A percentile compares a stretch with the other conserved stretches of the same genome.
Evolutionary conservation across 1,140 invertebrate genomes (phyloP).

Genomic region (Solen grandis): DNA sequence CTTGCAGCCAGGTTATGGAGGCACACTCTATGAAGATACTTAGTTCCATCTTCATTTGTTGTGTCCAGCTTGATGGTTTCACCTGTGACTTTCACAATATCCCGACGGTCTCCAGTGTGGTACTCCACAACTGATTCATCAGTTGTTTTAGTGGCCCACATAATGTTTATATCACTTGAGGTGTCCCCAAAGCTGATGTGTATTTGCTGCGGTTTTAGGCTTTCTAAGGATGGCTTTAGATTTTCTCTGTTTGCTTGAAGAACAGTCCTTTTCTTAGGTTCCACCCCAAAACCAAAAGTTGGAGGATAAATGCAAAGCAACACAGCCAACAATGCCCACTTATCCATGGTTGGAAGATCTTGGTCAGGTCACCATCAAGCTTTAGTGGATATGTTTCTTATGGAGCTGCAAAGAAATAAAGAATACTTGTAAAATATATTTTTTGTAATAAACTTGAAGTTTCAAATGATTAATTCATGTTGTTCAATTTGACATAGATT

Average conservation of each 20-base stretch:
- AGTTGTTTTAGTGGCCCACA: conserved; percentile 68
- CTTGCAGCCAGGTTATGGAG: conserved; percentile 61
- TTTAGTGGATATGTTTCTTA: too few relatives aligned
- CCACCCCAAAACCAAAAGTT: too few relatives aligned
- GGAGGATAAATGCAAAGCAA: too few relatives aligned
- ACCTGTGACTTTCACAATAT: conserved; percentile 48
- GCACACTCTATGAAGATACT: conserved; percentile 68
- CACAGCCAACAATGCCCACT: too few relatives aligned
- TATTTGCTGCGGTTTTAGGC: conserved; percentile 46
- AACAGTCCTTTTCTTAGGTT: too few relatives aligned
- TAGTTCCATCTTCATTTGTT: conserved; percentile 57
- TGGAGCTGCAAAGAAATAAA: too few relatives aligned
- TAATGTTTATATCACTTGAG: conserved; percentile 67
- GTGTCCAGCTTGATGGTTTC: conserved; percentile 60
- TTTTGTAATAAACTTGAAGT: too few relatives aligned
- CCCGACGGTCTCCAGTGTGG: conserved; percentile 49
- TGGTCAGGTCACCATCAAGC: too few relatives aligned
- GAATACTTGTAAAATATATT: too few relatives aligned
- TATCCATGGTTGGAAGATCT: too few relatives aligned
- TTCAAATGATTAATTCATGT: too few relatives aligned
- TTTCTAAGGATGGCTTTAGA: conserved; percentile 4
- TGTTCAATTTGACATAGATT: too few relatives aligned
- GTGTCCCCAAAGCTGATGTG: conserved; percentile 63
- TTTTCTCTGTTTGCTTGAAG: conserved; percentile 36
- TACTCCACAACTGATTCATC: conserved; percentile 66